Base-by-base conservation (phyloP, 1,140 invertebrate species). In the Odontomachus brunneus region DNA sequence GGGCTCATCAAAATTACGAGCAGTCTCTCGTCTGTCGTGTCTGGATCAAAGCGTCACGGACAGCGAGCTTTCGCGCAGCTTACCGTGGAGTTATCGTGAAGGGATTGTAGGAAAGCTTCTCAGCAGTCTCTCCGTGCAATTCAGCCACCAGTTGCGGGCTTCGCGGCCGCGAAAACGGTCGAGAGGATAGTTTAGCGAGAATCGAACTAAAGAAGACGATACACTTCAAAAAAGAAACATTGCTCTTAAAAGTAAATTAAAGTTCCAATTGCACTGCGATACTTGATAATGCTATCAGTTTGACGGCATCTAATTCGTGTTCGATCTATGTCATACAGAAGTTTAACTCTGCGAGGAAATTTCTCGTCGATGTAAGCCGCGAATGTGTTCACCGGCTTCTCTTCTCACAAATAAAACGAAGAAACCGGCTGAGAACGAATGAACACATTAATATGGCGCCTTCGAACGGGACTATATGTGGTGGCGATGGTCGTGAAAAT, bases 61-160 rank as follows among this genome's bases (percentile, higher is more conserved):
- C 53, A 22, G 48, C 33, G 22, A 78, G 65, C 75, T 88, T 87
- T 88, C 80, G 83, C 88, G 89, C 82, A 84, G 86, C 81, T 59
- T 44, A 57, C 24, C 17, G 65, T 72, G n/a, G 62, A 84, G 75
- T 86, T 83, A 86, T 4, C 3, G 29, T 38, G 75, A 86, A 88
- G 62, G 66, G 82, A 88, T 55, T 84, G 59, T 89, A 89, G 82
- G 49, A 60, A 67, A 85, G 72, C 75, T 82, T 84, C 63, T 48
- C 22, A 57, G 44, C 26, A 49, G 84, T 84, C 78, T 76, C 87
- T 60, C 60, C 84, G 82, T 55, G 69, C 78, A 90, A 84, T 85
- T 88, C 89, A 72, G 88, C 91, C 92, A 92, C 91, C 92, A 93
- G 92, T 93, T 93, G 91, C 90, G 88, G 90, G 78, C 88, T 81